Evolutionary conservation across 2,113 vertebrate species (phyloP), one percentile per base, ranked within the genome.

Genomic region (Papio anubis): DNA sequence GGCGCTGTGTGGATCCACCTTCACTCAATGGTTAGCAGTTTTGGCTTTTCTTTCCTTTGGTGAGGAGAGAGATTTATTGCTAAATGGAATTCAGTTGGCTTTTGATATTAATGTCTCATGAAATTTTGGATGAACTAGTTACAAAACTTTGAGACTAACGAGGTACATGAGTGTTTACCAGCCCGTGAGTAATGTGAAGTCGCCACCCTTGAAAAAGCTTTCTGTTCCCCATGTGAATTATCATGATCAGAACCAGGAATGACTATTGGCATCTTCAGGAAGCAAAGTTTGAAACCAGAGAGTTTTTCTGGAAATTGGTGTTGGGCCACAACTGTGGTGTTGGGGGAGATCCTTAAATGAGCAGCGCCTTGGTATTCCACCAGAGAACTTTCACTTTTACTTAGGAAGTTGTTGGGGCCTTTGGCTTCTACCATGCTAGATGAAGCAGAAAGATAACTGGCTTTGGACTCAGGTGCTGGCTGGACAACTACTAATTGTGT

Each of bases 141-240:
- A 72, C 72, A 93, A 92, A 70, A 20, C 57, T 93, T 64, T 76
- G 57, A 88, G 70, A 38, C 20, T n/a, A 38, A 97, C 25, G 85
- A 93, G 55, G 43, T 30, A 2, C 9, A 30, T 50, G 32, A 16
- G 57, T 75, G n/a, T 88, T 90, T 66, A 78, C 27, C 50, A 96
- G 48, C 38, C 38, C 40, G 4, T 55, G 50, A 5, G 12, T 78
- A 32, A 45, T 38, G 45, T 1, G 11, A 61, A 86, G 4, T 57
- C 20, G 6, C 18, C n/a, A 50, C 18, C 32, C 3, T 12, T 68
- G 68, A 32, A 59, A 95, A 75, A 66, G 8, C 14, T 72, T 11
- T 81, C 12, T 61, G n/a, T 85, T 6, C 25, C 3, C 6, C 6
- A 2, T 1, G 6, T 35, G 73, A 70, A 59, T 83, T n/a, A 83